Evolutionary conservation across 2,797 vertebrate species (phyloP).

Genomic region (Hydrocynus forskahlii): DNA sequence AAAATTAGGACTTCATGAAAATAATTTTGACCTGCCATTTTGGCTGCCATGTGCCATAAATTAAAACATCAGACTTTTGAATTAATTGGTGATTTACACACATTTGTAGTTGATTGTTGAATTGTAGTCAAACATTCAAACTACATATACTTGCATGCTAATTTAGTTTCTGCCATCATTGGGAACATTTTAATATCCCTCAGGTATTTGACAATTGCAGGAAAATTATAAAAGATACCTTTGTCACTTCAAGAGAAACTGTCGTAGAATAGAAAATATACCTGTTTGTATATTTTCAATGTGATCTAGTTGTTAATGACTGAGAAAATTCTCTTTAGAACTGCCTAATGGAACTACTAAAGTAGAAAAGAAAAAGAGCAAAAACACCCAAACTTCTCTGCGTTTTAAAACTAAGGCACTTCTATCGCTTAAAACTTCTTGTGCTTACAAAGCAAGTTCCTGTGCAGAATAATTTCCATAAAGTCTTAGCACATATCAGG

Average conservation of each 20-base stretch:
- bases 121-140: neutral
- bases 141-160: neutral
- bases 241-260: neutral
- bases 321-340: neutral
- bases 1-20: neutral
- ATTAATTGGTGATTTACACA: neutral
- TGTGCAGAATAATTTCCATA: constrained; percentile 46
- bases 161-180: constrained; percentile 4
- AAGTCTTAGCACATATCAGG: constrained; percentile 49
- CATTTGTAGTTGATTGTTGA: neutral
- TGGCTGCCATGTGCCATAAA: neutral
- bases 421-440: constrained; percentile 28
- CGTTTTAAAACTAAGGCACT: constrained; percentile 12
- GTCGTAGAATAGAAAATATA: no score
- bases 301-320: neutral
- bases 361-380: neutral
- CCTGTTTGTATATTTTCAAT: neutral
- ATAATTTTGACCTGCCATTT: neutral
- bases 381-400: constrained; percentile 1
- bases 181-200: neutral
- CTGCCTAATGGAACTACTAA: neutral
- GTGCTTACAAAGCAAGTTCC: constrained; percentile 52
- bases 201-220: neutral
- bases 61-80: neutral
- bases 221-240: no score